A percentile compares a stretch with the other conserved stretches of the same genome.
Evolutionary conservation across 2,888 invertebrate species (phyloP).

Genomic region (Aporophyla lueneburgensis): DNA sequence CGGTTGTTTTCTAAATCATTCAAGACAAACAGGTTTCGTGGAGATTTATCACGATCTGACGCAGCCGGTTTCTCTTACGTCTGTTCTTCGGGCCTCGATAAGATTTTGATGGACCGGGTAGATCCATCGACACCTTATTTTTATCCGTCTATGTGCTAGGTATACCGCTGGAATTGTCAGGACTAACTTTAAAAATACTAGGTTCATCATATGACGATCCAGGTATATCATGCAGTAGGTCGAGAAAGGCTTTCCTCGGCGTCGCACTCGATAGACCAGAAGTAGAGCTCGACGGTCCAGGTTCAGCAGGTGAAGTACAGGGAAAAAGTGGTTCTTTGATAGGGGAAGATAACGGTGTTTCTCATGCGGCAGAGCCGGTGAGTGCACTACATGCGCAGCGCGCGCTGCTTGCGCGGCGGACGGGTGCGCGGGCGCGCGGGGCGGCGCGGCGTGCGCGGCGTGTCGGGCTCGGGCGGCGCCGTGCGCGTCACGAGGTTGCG

Average conservation of each 20-base stretch:
- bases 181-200: background rate
- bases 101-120: background rate
- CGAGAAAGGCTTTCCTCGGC: background rate
- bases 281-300: background rate
- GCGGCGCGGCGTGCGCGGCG: constrained; percentile 76
- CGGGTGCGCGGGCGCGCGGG: constrained; percentile 24
- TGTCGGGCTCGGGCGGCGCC: constrained; percentile 84
- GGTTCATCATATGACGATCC: background rate
- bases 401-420: constrained; percentile 72
- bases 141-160: background rate
- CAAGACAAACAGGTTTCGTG: background rate
- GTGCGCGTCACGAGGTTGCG: constrained; percentile 86
- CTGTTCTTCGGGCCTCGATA: background rate
- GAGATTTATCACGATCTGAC: background rate
- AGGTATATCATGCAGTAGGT: background rate
- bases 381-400: constrained; percentile 70
- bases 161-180: background rate
- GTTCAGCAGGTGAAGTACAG: background rate
- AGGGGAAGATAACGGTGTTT: background rate
- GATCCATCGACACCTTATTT: constrained; percentile 1
- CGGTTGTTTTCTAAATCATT: background rate
- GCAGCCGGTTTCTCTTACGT: background rate
- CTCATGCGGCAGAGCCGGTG: constrained; percentile 58
- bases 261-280: background rate
- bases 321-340: background rate